These are phyloP conservation scores for Heliconius erato DNA, from an alignment of 2,888 invertebrate species.

Conservation along the genomic window DNA sequence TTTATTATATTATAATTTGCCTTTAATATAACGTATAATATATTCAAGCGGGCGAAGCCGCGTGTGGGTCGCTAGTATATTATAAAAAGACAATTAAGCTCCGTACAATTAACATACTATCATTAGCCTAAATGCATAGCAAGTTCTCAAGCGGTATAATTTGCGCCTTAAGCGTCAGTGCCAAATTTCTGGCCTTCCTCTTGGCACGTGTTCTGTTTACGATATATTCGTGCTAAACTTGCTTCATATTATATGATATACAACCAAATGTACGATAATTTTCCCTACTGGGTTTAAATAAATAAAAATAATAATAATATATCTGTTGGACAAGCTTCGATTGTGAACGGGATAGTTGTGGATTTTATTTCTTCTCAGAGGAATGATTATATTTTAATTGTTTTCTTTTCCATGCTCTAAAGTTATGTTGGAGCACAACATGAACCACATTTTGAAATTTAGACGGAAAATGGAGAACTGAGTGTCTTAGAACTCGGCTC, in stretches of 20 bases:
- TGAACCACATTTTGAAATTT: background rate
- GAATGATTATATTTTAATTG: background rate
- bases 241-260: conserved; percentile 22
- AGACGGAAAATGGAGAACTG: background rate
- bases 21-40: too few relatives aligned
- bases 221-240: conserved; percentile 19
- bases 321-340: background rate
- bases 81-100: background rate
- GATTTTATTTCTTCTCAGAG: background rate
- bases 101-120: conserved; percentile 16
- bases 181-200: conserved; percentile 34
- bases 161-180: conserved; percentile 31
- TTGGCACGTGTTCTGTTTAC: conserved; percentile 35
- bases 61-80: background rate
- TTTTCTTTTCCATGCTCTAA: background rate
- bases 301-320: background rate
- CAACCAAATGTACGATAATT: conserved; percentile 2
- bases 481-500: background rate
- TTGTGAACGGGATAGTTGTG: background rate
- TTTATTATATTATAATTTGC: too few relatives aligned
- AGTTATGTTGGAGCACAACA: background rate
- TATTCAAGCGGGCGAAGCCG: too few relatives aligned
- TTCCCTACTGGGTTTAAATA: background rate
- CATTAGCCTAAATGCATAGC: conserved; percentile 33
- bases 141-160: conserved; percentile 28